Percentiles rank a stretch among this genome's conserved stretches.
Conservation (phyloP, 2,113 vertebrate species). For the Onychostruthus taczanowskii region DNA sequence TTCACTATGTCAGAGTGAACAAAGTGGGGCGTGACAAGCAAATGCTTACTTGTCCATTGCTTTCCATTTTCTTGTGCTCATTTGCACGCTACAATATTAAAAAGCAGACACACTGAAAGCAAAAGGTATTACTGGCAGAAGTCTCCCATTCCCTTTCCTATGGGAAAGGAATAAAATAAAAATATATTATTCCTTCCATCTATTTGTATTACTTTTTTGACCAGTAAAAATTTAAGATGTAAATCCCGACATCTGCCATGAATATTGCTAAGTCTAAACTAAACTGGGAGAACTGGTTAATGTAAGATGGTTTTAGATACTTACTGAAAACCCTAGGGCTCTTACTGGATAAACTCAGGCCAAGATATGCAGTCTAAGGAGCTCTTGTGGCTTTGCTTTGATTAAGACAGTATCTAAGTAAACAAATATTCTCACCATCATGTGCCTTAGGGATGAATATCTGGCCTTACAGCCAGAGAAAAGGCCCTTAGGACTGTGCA, state of each 20-base stretch:
- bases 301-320: background rate
- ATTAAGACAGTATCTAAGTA: conserved; percentile 35
- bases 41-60: background rate
- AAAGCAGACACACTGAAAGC: background rate
- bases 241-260: conserved; percentile 1
- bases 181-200: background rate
- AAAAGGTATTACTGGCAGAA: background rate
- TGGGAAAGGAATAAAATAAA: conserved; percentile 7
- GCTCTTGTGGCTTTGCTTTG: conserved; percentile 30
- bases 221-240: background rate
- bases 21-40: background rate
- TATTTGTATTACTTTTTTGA: background rate
- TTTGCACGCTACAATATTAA: background rate
- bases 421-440: conserved; percentile 13
- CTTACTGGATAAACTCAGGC: background rate
- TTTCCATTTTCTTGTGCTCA: background rate
- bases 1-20: background rate
- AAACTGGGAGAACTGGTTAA: conserved; percentile 1
- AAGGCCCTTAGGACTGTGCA: background rate
- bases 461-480: background rate
- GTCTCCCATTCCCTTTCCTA: background rate
- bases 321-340: conserved; percentile 11
- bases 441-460: conserved; percentile 32
- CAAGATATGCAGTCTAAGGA: conserved; percentile 30
- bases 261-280: background rate